A percentile compares a stretch with the other conserved stretches of the same genome.
Conservation (phyloP, 2,113 vertebrate genomes). For the Tamias sibiricus region DNA sequence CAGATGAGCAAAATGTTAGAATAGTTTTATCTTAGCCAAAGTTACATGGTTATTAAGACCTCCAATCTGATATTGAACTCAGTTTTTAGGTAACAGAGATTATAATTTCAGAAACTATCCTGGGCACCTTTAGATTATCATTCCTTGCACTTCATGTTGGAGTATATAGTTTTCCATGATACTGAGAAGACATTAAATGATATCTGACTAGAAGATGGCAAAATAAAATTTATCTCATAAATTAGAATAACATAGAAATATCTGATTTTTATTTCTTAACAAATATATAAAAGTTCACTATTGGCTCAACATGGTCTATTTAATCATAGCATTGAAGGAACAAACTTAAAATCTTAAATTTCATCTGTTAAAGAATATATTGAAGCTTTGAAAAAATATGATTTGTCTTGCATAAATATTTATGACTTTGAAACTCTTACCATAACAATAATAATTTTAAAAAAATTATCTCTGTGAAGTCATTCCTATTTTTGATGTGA, state of each 20-base stretch:
- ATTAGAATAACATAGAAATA: neutral
- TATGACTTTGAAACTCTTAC: neutral
- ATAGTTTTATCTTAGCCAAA: neutral
- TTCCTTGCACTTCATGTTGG: neutral
- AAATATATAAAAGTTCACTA: neutral
- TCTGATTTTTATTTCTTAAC: neutral
- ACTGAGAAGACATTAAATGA: neutral
- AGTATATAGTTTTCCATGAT: neutral
- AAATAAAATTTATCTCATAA: neutral
- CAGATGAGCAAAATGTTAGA: neutral
- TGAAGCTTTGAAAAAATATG: neutral
- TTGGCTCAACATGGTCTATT: neutral
- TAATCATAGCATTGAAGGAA: neutral
- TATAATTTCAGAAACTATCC: neutral
- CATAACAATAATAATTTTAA: neutral
- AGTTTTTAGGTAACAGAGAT: neutral
- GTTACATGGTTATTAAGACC: neutral
- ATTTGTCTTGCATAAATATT: neutral
- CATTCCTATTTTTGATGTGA: neutral
- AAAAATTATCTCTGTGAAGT: neutral
- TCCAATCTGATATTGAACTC: neutral
- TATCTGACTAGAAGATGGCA: neutral
- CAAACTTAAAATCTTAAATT: constrained; percentile 4
- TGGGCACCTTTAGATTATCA: neutral
- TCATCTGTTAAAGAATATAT: neutral